Conservation (phyloP, 2,797 vertebrate genomes). For the Manis crassicaudata region DNA sequence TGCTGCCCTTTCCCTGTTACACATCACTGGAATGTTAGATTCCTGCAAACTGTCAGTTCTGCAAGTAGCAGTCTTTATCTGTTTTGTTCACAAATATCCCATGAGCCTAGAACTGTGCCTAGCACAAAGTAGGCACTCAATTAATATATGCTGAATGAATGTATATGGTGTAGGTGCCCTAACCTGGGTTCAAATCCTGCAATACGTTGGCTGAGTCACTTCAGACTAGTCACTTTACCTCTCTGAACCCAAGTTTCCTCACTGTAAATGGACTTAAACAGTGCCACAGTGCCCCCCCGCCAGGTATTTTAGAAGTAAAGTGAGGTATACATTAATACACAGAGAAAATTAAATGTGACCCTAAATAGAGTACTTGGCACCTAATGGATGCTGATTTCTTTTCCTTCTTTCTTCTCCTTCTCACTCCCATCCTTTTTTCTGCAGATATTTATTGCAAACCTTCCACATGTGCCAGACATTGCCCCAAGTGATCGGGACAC, state of each 20-base stretch:
- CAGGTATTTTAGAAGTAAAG: neutral
- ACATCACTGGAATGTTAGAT: neutral
- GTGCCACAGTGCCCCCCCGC: too few relatives aligned
- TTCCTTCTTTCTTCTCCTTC: neutral
- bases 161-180: neutral
- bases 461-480: neutral
- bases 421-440: neutral
- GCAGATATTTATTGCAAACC: neutral
- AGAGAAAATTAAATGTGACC: neutral
- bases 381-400: neutral
- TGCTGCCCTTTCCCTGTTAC: neutral
- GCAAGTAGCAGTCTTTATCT: neutral
- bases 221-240: neutral
- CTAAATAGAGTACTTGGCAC: neutral
- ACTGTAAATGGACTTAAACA: neutral
- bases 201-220: neutral
- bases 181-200: neutral
- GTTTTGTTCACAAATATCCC: neutral
- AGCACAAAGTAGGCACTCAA: neutral
- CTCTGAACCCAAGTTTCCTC: neutral
- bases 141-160: accelerated
- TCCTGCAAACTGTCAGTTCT: neutral
- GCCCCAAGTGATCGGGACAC: neutral
- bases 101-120: neutral
- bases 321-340: neutral